phyloP scores from a whole-genome alignment of 2,113 vertebrate genomes.

The Monopterus albus region DNA sequence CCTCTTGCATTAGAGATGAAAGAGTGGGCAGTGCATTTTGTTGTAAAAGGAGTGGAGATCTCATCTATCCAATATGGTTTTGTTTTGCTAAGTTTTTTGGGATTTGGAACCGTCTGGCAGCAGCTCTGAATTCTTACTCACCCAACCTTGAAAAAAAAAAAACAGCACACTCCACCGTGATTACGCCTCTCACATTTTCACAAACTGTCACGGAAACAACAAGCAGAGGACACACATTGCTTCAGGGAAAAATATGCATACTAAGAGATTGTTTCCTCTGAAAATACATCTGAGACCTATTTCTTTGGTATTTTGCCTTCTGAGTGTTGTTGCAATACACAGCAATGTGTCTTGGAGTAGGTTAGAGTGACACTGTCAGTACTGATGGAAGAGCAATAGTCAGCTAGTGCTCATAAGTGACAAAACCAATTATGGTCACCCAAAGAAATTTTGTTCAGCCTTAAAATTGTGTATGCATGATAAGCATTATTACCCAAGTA shows the following conservation, averaged over 20 bases:
- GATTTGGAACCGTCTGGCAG: constrained; percentile 62
- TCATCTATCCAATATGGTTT: constrained; percentile 50
- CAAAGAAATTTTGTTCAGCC: constrained; percentile 59
- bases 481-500: constrained; percentile 65
- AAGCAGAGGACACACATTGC: constrained; percentile 74
- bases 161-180: constrained; percentile 69
- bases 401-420: constrained; percentile 73
- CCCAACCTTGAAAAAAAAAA: constrained; percentile 72
- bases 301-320: constrained; percentile 60
- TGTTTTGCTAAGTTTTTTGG: constrained; percentile 51
- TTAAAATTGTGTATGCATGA: constrained; percentile 74
- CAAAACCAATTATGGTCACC: constrained; percentile 70
- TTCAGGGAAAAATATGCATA: constrained; percentile 75
- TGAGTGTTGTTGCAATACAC: constrained; percentile 58
- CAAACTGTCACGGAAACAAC: constrained; percentile 78
- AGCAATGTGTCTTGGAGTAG: constrained; percentile 51
- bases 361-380: constrained; percentile 70
- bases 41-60: constrained; percentile 40
- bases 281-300: constrained; percentile 71
- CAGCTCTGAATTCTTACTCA: constrained; percentile 63
- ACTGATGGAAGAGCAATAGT: constrained; percentile 66
- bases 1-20: constrained; percentile 56
- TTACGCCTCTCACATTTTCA: constrained; percentile 74
- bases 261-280: constrained; percentile 77
- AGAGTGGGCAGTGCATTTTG: constrained; percentile 52